phyloP scores from a whole-genome alignment of 1,140 invertebrate genomes.

The Sweltsa coloradensis region DNA sequence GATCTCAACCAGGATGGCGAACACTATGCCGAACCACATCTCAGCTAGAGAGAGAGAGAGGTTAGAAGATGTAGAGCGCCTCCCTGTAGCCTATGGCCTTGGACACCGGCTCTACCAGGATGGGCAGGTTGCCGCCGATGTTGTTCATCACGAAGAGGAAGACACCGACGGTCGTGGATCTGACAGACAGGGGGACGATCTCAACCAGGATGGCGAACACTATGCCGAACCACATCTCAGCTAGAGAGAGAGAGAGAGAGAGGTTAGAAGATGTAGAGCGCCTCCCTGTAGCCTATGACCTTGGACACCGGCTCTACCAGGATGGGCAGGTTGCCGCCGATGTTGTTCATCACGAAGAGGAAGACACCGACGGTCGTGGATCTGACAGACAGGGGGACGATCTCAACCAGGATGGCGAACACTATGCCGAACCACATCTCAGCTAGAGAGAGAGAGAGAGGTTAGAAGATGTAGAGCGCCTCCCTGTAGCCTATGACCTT shows the following conservation, averaged over 20 bases:
- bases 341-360: slow-evolving; percentile 83
- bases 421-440: slow-evolving; percentile 91
- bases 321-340: slow-evolving; percentile 84
- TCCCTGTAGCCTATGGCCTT: slow-evolving; percentile 67
- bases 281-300: slow-evolving; percentile 63
- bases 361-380: slow-evolving; percentile 77
- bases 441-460: too few species aligned
- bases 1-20: slow-evolving; percentile 78
- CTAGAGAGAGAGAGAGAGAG: too few species aligned
- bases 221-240: slow-evolving; percentile 89
- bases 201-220: slow-evolving; percentile 80
- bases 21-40: slow-evolving; percentile 88
- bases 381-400: slow-evolving; percentile 64
- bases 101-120: slow-evolving; percentile 72
- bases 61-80: slow-evolving; percentile 70
- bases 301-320: slow-evolving; percentile 72
- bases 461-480: slow-evolving; percentile 76
- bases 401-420: slow-evolving; percentile 77
- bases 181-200: slow-evolving; percentile 64
- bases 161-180: slow-evolving; percentile 72
- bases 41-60: too few species aligned
- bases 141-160: slow-evolving; percentile 89
- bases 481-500: slow-evolving; percentile 67
- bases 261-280: slow-evolving; percentile 79
- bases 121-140: slow-evolving; percentile 81